phyloP scores from a whole-genome alignment of 2,797 vertebrate species.

The Pseudopleuronectes americanus region DNA sequence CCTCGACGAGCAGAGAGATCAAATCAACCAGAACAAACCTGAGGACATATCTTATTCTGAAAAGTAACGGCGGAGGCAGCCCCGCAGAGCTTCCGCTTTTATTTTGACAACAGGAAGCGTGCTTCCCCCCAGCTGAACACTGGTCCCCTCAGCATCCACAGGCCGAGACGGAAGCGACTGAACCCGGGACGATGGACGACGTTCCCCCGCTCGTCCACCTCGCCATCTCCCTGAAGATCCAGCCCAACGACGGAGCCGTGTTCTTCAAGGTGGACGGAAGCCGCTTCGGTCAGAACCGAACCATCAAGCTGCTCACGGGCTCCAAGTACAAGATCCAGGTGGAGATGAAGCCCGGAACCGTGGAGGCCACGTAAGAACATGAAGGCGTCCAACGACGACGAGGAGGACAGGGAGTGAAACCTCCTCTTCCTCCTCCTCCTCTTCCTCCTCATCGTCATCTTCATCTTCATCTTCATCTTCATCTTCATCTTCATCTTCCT shows the following conservation, averaged over 20 bases:
- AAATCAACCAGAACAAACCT: too few relatives aligned
- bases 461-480: too few relatives aligned
- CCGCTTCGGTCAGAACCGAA: conserved; percentile 95
- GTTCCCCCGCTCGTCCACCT: conserved; percentile 91
- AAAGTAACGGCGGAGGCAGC: too few relatives aligned
- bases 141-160: conserved; percentile 55
- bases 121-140: not conserved
- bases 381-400: too few relatives aligned
- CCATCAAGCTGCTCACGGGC: conserved; percentile 96
- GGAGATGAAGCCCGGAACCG: conserved; percentile 89
- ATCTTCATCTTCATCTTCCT: too few relatives aligned
- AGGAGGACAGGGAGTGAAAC: too few relatives aligned
- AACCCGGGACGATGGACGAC: conserved; percentile 86
- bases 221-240: conserved; percentile 91
- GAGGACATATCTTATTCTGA: too few relatives aligned
- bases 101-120: conserved; percentile 62
- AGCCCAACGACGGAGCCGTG: conserved; percentile 95
- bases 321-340: conserved; percentile 97
- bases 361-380: conserved; percentile 90
- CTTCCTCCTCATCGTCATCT: too few relatives aligned
- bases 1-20: too few relatives aligned
- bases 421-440: too few relatives aligned
- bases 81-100: conserved; percentile 36
- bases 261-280: conserved; percentile 98
- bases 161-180: not conserved